Base-by-base conservation (phyloP, 2,797 vertebrate species). In the Urocyon cinereoargenteus region DNA sequence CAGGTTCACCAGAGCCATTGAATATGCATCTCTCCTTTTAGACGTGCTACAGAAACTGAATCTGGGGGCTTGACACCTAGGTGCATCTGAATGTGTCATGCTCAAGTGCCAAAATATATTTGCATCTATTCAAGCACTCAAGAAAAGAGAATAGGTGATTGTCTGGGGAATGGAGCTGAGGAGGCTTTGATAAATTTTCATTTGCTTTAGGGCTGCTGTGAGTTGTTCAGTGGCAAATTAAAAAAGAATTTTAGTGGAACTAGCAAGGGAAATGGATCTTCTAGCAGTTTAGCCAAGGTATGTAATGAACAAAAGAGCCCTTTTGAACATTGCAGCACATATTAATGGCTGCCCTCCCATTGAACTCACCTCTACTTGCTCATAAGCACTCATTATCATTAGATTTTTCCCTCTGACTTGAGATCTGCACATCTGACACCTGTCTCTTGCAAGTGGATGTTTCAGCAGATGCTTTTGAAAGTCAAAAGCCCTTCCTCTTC, bases 111-210 rank as follows among this genome's bases (percentile, higher is more conserved):
- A 94, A 95, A 96, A 93, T 96, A 68, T 91, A 97, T 96, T 96
- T 97, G 91, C 61, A 59, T 96, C 61, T 97, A 82, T 90, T 97
- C 89, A 93, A 82, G 73, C 66, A n/a, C 64, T 96, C 66, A 45
- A 45, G 86, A 92, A 92, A 84, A 90, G 40, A 83, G 70, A 91
- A 34, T 59, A 96, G 86, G 94, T 98, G 93, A 97, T 95, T 97
- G 79, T 97, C 89, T 92, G 53, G 61, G 18, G 94, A 97, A 86
- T 95, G 70, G 61, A 89, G 57, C 96, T 78, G 68, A 96, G 53
- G 31, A 87, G 59, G 3, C 92, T 97, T 97, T 96, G 94, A 98
- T 97, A 96, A 94, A 96, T 96, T 97, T 95, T 97, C 40, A 84
- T 96, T 64, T 98, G 82, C 95, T 78, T 26, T 94, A 97, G 70